Base-by-base conservation (phyloP, 2,797 vertebrate genomes). In the Schizothorax lantsangensis region DNA sequence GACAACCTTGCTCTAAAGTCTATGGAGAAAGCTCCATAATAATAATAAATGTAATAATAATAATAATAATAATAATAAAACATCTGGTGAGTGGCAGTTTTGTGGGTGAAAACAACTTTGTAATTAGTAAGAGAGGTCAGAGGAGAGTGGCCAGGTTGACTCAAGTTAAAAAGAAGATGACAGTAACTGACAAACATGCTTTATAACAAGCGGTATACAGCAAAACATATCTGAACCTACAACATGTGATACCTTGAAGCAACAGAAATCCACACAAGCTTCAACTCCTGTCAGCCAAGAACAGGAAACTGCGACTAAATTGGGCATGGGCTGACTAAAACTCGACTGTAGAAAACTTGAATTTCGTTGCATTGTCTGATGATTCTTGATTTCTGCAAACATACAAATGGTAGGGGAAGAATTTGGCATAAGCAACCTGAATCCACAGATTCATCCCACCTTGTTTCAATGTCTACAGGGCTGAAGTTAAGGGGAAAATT, bases 201-300 rank as follows among this genome's bases (percentile, higher is more conserved):
- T 38, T 38, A 38, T 38, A 69, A 38, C 33, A 38, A 23, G 68
- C 0, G 15, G 15, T 52, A 23, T 38, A 6, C 33, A 57, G 17
- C 5, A 77, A 47, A 77, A 52, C 30, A 54, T 77, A 17, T 52
- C 74, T 54, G 30, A 77, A 54, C 12, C 4, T 21, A n/a, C 52
- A 57, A 77, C 49, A 77, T 36, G 19, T 77, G 19, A 78, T 15
- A 38, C 33, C 6, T 57, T 40, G 52, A 79, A 38, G 14, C 36
- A 54, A n/a, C 12, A 57, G 52, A 79, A 78, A 79, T 79, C 19
- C 52, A 78, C 49, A 78, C 21, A 11, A 52, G 15, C 73, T 75
- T 75, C 17, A 75, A 49, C 14, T 74, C n/a, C n/a, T 74, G n/a
- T 26, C 40, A 47, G 43, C n/a, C n/a, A 15, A 74, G n/a, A 26